Percentiles rank a stretch among this genome's conserved stretches.
phyloP scores from a whole-genome alignment of 2,797 vertebrate genomes.

The Platalea minor region DNA sequence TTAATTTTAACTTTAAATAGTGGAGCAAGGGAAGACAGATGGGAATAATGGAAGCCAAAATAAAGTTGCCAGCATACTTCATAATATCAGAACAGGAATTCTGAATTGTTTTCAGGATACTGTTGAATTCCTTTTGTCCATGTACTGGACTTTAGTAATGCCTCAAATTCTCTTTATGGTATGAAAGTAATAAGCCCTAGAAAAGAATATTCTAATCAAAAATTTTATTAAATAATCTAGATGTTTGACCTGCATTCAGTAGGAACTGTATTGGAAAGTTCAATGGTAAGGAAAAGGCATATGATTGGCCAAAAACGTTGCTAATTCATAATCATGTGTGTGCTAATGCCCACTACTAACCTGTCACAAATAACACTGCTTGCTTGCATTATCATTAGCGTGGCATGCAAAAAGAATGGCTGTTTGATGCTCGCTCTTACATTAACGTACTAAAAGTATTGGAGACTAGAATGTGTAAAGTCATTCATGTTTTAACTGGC shows the following conservation, averaged over 20 bases:
- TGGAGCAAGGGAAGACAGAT: background rate
- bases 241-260: conserved; percentile 95
- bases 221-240: conserved; percentile 91
- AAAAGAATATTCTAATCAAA: conserved; percentile 77
- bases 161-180: conserved; percentile 45
- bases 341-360: conserved; percentile 75
- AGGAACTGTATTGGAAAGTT: conserved; percentile 86
- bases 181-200: conserved; percentile 46
- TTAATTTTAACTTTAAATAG: background rate
- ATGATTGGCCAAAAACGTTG: conserved; percentile 75
- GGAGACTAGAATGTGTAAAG: background rate
- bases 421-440: conserved; percentile 21
- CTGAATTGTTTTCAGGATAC: background rate
- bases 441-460: conserved; percentile 32
- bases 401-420: conserved; percentile 67
- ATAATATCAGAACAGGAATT: background rate
- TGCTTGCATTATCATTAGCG: conserved; percentile 64
- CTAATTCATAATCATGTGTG: conserved; percentile 68
- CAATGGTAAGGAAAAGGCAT: conserved; percentile 92
- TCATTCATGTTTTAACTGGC: background rate
- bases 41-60: background rate
- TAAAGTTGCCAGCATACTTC: background rate
- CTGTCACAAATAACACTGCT: conserved; percentile 61
- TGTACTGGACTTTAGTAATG: background rate
- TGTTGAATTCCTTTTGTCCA: background rate